These are phyloP conservation scores for Trogon surrucura DNA, from an alignment of 2,113 vertebrate genomes.

Conservation along the genomic window DNA sequence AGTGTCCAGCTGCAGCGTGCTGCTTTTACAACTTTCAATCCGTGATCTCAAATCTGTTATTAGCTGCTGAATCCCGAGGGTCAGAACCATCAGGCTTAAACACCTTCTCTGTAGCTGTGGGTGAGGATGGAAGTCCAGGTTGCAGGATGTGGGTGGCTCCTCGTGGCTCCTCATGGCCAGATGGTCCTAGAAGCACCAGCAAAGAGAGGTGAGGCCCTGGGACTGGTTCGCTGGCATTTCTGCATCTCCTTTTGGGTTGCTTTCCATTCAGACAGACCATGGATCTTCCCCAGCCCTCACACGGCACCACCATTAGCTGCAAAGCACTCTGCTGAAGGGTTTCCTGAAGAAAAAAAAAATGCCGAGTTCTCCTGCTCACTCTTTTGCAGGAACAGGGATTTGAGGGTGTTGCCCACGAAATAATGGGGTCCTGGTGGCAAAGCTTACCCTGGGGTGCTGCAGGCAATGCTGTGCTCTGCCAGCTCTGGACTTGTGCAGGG, in stretches of 20 bases:
- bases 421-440: neutral
- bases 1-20: neutral
- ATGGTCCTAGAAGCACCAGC: neutral
- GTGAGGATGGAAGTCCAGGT: neutral
- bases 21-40: neutral
- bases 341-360: neutral
- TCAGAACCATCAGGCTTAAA: neutral
- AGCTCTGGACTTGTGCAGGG: rapidly evolving
- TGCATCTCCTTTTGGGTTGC: neutral
- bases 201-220: neutral
- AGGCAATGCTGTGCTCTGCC: neutral
- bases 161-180: neutral
- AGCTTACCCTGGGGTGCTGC: neutral
- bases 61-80: neutral
- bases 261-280: neutral
- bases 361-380: rapidly evolving
- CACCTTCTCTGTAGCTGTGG: neutral
- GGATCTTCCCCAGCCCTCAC: neutral
- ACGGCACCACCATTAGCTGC: neutral
- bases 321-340: neutral
- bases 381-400: neutral
- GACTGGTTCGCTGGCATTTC: neutral
- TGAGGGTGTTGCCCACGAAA: neutral
- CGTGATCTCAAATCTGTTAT: neutral
- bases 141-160: neutral